phyloP scores from a whole-genome alignment of 2,797 vertebrate species.

The Chloroceryle inda region DNA sequence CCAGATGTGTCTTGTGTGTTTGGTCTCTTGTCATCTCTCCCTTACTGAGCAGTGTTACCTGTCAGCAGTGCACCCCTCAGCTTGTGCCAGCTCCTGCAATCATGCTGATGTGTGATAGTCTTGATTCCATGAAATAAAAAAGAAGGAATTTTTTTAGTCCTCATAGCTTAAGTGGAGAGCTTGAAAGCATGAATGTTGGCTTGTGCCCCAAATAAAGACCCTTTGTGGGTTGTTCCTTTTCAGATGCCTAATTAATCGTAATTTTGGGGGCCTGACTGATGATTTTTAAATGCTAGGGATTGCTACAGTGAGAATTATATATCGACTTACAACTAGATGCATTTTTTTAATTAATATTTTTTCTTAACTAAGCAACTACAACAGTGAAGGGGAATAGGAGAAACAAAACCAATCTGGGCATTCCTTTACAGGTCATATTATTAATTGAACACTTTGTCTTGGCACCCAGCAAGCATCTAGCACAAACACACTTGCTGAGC shows the following conservation, averaged over 20 bases:
- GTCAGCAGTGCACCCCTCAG: background rate
- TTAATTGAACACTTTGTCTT: conserved; percentile 38
- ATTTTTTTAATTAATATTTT: background rate
- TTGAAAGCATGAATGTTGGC: background rate
- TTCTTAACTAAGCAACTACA: background rate
- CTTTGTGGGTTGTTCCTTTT: background rate
- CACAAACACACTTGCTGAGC: conserved; percentile 33
- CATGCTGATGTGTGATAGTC: background rate
- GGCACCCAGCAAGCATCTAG: conserved; percentile 10
- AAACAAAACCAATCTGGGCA: conserved; percentile 15
- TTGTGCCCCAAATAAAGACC: background rate
- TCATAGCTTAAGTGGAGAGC: background rate
- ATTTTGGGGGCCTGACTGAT: conserved; percentile 6
- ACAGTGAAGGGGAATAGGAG: background rate
- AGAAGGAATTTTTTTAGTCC: background rate
- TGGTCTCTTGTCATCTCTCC: background rate
- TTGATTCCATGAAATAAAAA: background rate
- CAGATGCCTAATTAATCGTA: background rate
- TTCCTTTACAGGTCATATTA: background rate
- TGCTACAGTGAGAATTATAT: background rate
- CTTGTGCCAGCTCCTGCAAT: background rate
- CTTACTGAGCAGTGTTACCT: too few relatives aligned
- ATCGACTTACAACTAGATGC: conserved; percentile 34
- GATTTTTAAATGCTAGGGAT: conserved; percentile 16
- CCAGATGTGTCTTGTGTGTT: background rate